A percentile compares a stretch with the other conserved stretches of the same genome.
Evolutionary conservation across 30 jellyfish, hydroid and myxozoan species (phyloP).

Genomic region (Morbakka virulenta): DNA sequence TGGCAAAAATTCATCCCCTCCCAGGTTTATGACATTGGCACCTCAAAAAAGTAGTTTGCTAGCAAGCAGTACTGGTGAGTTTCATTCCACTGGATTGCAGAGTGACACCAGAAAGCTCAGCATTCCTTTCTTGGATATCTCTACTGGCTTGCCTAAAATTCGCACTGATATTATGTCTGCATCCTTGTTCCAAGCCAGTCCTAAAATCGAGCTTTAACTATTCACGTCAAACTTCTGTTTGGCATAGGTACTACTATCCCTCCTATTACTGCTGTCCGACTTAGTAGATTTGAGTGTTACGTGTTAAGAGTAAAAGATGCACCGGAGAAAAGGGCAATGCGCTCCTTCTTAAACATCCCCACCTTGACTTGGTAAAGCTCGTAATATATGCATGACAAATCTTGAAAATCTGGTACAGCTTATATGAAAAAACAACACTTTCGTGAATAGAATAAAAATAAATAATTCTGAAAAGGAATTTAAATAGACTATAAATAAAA

Average conservation of each 20-base stretch:
- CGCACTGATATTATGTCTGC: background rate
- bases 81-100: background rate
- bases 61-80: background rate
- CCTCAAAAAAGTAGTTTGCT: too few species aligned
- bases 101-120: background rate
- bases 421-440: too few species aligned
- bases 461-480: slow-evolving; percentile 9
- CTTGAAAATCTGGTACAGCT: too few species aligned
- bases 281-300: too few species aligned
- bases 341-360: too few species aligned
- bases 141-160: background rate
- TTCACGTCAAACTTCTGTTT: background rate
- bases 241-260: background rate
- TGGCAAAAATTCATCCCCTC: too few species aligned
- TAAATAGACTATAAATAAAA: slow-evolving; percentile 1
- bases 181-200: background rate
- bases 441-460: background rate
- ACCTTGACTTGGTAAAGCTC: too few species aligned
- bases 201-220: background rate
- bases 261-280: too few species aligned
- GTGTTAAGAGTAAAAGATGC: too few species aligned
- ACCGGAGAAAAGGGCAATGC: too few species aligned
- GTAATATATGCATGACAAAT: too few species aligned
- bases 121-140: background rate
- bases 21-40: too few species aligned